Evolutionary conservation across 2,797 vertebrate genomes (phyloP).

Genomic region (Microcaecilia unicolor): DNA sequence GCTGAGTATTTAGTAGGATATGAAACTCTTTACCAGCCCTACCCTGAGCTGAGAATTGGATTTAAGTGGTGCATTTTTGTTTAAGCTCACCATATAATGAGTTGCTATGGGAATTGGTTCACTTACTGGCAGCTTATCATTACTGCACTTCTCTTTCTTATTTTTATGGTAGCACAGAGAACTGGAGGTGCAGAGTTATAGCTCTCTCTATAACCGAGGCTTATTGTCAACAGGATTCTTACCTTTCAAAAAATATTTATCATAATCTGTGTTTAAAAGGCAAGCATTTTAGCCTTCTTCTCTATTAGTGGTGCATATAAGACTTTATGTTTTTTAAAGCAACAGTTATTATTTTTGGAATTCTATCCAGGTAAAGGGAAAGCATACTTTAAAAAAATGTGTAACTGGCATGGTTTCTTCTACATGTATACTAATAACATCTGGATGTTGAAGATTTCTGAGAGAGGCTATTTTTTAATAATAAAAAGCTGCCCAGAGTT

Average conservation of each 20-base stretch:
- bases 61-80: conserved; percentile 64
- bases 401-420: conserved; percentile 21
- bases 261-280: conserved; percentile 37
- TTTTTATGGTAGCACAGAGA: conserved; percentile 37
- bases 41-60: too few species aligned
- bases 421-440: too few species aligned
- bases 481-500: too few species aligned
- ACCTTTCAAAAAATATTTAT: conserved; percentile 38
- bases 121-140: conserved; percentile 39
- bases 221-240: conserved; percentile 34
- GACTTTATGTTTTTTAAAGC: too few species aligned
- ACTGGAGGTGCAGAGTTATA: conserved; percentile 23
- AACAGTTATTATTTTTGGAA: too few species aligned
- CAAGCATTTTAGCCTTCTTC: conserved; percentile 41
- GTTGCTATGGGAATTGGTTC: conserved; percentile 66
- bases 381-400: conserved; percentile 13
- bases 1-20: too few species aligned
- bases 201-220: conserved; percentile 31
- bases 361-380: conserved; percentile 25
- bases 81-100: conserved; percentile 79
- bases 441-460: too few species aligned
- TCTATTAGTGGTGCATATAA: conserved; percentile 39
- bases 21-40: too few species aligned
- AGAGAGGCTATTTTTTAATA: conserved; percentile 18
- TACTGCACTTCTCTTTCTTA: conserved; percentile 35